These are phyloP conservation scores for Erinaceus europaeus DNA, from an alignment of 2,113 vertebrate genomes.

Conservation along the genomic window DNA sequence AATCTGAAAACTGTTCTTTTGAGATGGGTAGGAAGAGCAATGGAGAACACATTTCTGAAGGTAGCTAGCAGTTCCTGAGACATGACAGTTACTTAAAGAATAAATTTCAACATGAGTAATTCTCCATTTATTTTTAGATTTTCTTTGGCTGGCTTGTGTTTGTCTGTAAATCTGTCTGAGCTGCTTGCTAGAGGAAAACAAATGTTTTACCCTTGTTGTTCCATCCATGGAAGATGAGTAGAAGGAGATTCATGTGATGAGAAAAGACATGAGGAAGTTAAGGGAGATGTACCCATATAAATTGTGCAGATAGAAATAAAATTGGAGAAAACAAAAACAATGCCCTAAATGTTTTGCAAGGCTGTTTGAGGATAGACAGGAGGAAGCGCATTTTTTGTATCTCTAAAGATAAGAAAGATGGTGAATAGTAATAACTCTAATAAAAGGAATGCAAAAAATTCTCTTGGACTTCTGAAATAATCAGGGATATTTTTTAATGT, in stretches of 20 bases:
- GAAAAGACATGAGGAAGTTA: not conserved
- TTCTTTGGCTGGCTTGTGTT: not conserved
- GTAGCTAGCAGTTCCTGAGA: not conserved
- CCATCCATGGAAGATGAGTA: not conserved
- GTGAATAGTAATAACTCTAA: not conserved
- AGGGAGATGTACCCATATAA: not conserved
- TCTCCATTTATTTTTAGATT: not conserved
- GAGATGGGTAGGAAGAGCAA: not conserved
- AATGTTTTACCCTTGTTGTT: not conserved
- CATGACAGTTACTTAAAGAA: not conserved
- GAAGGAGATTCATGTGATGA: not conserved
- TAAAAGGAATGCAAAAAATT: not conserved
- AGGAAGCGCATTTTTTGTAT: not conserved
- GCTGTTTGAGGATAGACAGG: not conserved
- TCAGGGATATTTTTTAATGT: not conserved
- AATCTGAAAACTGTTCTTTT: not conserved
- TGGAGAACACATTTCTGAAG: not conserved
- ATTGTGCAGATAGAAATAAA: not conserved
- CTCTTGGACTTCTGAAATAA: conserved; percentile 6
- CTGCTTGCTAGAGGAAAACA: not conserved
- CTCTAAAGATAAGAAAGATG: not conserved
- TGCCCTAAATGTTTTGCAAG: not conserved
- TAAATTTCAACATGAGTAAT: not conserved
- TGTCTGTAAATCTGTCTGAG: not conserved
- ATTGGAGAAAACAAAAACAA: not conserved